These are phyloP conservation scores for Alosa sapidissima DNA, from an alignment of 2,797 vertebrate genomes.

Conservation along the genomic window DNA sequence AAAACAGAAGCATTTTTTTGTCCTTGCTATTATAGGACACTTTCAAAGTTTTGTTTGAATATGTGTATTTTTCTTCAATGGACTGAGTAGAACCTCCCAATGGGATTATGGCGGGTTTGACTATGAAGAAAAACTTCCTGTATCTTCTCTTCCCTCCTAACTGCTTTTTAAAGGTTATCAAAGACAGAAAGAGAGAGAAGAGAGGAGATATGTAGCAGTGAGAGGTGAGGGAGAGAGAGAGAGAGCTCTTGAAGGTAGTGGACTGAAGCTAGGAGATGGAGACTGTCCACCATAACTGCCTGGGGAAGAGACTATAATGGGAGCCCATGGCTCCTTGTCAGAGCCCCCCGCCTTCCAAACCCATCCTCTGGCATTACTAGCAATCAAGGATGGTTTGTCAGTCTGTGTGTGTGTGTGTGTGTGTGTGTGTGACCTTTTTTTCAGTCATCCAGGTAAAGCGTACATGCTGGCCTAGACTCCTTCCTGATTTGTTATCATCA, in stretches of 20 bases:
- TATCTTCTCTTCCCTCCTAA: background rate
- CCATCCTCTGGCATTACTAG: background rate
- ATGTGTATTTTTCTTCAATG: background rate
- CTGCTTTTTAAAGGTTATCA: slow-evolving; percentile 48
- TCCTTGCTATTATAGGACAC: background rate
- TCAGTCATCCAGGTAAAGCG: slow-evolving; percentile 16
- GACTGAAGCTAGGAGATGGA: background rate
- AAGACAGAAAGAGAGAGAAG: slow-evolving; percentile 11
- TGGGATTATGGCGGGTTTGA: background rate
- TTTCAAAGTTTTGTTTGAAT: background rate
- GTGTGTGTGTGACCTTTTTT: background rate
- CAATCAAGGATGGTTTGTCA: background rate
- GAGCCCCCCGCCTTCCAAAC: background rate
- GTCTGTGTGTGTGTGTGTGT: background rate
- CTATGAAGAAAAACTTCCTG: background rate
- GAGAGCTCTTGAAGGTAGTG: background rate
- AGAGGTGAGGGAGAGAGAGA: slow-evolving; percentile 6
- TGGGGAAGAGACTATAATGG: background rate
- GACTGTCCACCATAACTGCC: background rate
- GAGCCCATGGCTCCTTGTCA: background rate
- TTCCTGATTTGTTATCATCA: no score
- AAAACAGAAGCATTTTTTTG: background rate
- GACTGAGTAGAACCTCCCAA: background rate
- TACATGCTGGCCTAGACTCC: background rate
- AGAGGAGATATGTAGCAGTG: background rate